These are phyloP conservation scores for Oceanites oceanicus DNA, from an alignment of 2,113 vertebrate genomes.

Conservation along the genomic window DNA sequence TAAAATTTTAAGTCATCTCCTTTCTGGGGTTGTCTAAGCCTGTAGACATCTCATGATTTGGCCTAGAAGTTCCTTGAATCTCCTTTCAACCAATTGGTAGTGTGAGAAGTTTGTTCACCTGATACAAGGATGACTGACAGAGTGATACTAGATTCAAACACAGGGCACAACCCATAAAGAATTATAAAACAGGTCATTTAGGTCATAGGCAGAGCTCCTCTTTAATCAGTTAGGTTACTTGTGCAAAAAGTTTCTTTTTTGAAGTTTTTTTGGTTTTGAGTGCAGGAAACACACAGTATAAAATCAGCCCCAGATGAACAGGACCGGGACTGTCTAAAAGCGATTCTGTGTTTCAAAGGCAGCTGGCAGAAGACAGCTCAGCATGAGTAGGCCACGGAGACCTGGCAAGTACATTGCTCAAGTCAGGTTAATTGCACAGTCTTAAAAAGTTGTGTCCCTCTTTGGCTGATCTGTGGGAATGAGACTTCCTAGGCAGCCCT, in stretches of 20 bases:
- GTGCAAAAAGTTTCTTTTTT: background rate
- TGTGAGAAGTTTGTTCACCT: background rate
- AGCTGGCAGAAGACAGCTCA: background rate
- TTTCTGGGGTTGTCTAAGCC: background rate
- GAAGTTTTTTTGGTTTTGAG: background rate
- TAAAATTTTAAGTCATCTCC: background rate
- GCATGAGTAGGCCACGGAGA: background rate
- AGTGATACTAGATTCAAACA: background rate
- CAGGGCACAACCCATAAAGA: background rate
- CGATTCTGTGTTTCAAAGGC: background rate
- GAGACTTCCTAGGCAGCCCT: background rate
- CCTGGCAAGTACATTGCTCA: background rate
- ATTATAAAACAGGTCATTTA: background rate
- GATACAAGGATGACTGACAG: background rate
- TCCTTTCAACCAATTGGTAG: background rate
- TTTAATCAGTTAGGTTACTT: background rate
- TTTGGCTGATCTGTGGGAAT: background rate
- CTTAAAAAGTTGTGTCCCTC: background rate
- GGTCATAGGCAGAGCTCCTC: background rate
- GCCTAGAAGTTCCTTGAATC: background rate
- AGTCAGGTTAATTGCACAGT: background rate
- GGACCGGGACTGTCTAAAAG: background rate
- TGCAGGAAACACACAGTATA: background rate
- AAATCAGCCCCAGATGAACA: background rate
- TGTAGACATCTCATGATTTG: background rate